Conservation (phyloP, 2,888 invertebrate species). For the Cheilosia impressa region DNA sequence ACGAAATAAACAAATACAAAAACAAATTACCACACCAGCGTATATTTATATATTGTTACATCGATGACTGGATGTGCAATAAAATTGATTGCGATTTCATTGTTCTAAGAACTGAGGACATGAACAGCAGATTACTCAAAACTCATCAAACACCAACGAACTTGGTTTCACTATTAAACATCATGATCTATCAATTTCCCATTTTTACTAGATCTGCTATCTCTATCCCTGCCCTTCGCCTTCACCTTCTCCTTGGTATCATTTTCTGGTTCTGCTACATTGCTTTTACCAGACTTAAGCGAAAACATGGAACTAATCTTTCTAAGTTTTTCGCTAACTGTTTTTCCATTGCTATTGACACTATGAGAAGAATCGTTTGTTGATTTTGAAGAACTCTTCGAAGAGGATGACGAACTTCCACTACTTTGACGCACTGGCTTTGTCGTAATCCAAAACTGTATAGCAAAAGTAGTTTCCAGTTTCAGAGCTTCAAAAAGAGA, state of each 20-base stretch:
- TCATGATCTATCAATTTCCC: constrained; percentile 28
- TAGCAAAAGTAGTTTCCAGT: constrained; percentile 88
- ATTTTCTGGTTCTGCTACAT: constrained; percentile 8
- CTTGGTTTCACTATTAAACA: constrained; percentile 2
- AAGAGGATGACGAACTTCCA: constrained; percentile 77
- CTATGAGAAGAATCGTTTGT: constrained; percentile 76
- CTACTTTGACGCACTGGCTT: constrained; percentile 86
- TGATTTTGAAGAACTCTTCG: constrained; percentile 80
- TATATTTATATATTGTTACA: no score
- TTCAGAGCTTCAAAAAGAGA: constrained; percentile 88
- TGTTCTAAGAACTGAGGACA: no score
- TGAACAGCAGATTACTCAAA: no score
- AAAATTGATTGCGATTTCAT: no score
- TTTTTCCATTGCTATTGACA: constrained; percentile 78
- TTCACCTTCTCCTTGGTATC: constrained; percentile 8
- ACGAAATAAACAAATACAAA: no score
- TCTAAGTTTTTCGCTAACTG: constrained; percentile 79
- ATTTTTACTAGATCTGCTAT: constrained; percentile 40
- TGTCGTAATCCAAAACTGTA: constrained; percentile 89
- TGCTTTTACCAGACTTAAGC: constrained; percentile 78
- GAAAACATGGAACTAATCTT: constrained; percentile 83
- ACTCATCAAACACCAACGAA: no score
- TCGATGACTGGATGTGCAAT: no score
- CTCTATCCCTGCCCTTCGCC: constrained; percentile 31
- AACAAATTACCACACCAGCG: no score